These are phyloP conservation scores for Polydesmus complanatus DNA, from an alignment of 2,888 invertebrate species.

Conservation along the genomic window DNA sequence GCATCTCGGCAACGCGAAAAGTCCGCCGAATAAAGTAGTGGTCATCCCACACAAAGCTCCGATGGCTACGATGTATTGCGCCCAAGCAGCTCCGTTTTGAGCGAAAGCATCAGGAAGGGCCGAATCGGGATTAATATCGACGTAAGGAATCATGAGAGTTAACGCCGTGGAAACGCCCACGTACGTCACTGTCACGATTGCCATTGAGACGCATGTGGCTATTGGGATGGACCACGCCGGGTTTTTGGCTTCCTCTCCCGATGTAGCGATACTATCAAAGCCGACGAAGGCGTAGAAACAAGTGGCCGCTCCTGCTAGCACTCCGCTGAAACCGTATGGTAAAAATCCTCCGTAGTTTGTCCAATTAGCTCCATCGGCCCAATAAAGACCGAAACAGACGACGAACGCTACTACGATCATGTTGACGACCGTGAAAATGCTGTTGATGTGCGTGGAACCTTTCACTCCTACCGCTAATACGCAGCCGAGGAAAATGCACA, in stretches of 20 bases:
- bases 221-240: slow-evolving; percentile 54
- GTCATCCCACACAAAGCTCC: slow-evolving; percentile 89
- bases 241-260: slow-evolving; percentile 62
- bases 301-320: slow-evolving; percentile 64
- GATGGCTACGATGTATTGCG: slow-evolving; percentile 65
- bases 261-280: slow-evolving; percentile 79
- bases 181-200: slow-evolving; percentile 58
- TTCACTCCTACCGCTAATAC: slow-evolving; percentile 48
- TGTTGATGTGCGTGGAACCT: slow-evolving; percentile 72
- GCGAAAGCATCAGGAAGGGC: slow-evolving; percentile 69
- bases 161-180: slow-evolving; percentile 66
- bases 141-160: slow-evolving; percentile 66
- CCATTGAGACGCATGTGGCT: slow-evolving; percentile 67
- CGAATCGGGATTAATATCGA: slow-evolving; percentile 46
- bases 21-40: slow-evolving; percentile 67
- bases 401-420: slow-evolving; percentile 60
- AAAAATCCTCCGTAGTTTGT: slow-evolving; percentile 57
- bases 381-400: slow-evolving; percentile 67
- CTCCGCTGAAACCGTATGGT: slow-evolving; percentile 61
- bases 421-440: slow-evolving; percentile 63
- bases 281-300: slow-evolving; percentile 87
- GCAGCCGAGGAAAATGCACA: slow-evolving; percentile 41
- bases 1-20: slow-evolving; percentile 71
- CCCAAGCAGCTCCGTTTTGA: slow-evolving; percentile 60
- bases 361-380: slow-evolving; percentile 72